Conservation (phyloP, 1,140 invertebrate genomes). For the Linepithema humile region DNA sequence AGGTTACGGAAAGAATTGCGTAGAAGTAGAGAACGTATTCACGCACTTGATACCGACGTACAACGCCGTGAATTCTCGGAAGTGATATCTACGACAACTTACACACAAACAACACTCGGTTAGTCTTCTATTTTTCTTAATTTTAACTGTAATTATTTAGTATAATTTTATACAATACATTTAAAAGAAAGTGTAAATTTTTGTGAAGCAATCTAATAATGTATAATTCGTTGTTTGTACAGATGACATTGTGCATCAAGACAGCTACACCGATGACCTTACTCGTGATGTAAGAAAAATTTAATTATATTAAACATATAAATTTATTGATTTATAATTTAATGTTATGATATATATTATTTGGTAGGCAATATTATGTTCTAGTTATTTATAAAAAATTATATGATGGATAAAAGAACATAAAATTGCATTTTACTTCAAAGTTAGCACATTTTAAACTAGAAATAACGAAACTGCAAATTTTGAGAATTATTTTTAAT, state of each 20-base stretch:
- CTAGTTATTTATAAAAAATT: too few relatives aligned
- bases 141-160: slow-evolving; percentile 17
- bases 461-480: too few relatives aligned
- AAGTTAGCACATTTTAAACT: too few relatives aligned
- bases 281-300: slow-evolving; percentile 75
- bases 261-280: slow-evolving; percentile 69
- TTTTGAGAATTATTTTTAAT: background rate
- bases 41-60: slow-evolving; percentile 85
- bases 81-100: slow-evolving; percentile 58
- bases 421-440: background rate
- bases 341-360: too few relatives aligned
- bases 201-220: background rate
- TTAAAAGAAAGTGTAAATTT: background rate
- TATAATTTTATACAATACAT: background rate
- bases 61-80: slow-evolving; percentile 77
- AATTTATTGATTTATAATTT: too few relatives aligned
- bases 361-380: too few relatives aligned
- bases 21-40: slow-evolving; percentile 89
- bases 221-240: slow-evolving; percentile 41
- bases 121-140: slow-evolving; percentile 51
- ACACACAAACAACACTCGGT: slow-evolving; percentile 76
- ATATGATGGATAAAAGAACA: too few relatives aligned
- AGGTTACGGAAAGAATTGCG: slow-evolving; percentile 89
- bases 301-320: too few relatives aligned
- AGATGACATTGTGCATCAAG: slow-evolving; percentile 69